Percentiles rank a stretch among this genome's conserved stretches.
These are phyloP conservation scores for Otolemur garnettii DNA, from an alignment of 2,113 vertebrate genomes.

Conservation along the genomic window DNA sequence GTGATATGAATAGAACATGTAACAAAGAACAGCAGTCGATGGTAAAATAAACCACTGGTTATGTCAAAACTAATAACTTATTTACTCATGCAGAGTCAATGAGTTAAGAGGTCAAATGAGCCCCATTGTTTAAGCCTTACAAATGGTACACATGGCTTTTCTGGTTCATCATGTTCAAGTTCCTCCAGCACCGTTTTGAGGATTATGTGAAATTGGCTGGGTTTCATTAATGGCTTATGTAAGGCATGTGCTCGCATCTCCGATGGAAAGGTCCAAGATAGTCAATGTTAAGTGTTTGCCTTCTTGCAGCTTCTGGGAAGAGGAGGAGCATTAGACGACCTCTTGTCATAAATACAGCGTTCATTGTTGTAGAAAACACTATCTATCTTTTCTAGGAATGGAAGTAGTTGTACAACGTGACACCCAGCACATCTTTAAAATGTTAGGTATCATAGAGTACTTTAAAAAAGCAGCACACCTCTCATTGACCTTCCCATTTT, in stretches of 20 bases:
- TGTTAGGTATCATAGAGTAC: conserved; percentile 84
- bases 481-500: conserved; percentile 87
- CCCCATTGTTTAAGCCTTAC: conserved; percentile 76
- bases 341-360: conserved; percentile 80
- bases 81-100: conserved; percentile 80
- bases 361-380: conserved; percentile 80
- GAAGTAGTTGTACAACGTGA: conserved; percentile 84
- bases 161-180: conserved; percentile 73
- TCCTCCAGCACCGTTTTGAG: conserved; percentile 76
- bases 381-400: conserved; percentile 87
- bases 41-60: conserved; percentile 85
- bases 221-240: conserved; percentile 83
- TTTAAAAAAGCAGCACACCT: conserved; percentile 84
- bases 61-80: conserved; percentile 87
- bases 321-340: conserved; percentile 74
- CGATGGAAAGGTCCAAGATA: conserved; percentile 71
- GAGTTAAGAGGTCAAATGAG: conserved; percentile 84
- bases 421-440: conserved; percentile 83
- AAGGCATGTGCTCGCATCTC: conserved; percentile 75
- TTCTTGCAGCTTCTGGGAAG: conserved; percentile 74
- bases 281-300: conserved; percentile 71
- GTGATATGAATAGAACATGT: conserved; percentile 82
- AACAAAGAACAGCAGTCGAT: conserved; percentile 84
- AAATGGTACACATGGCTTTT: conserved; percentile 49
- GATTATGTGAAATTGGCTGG: conserved; percentile 78